Base-by-base conservation (phyloP, 1,140 invertebrate species). In the Littorina saxatilis region DNA sequence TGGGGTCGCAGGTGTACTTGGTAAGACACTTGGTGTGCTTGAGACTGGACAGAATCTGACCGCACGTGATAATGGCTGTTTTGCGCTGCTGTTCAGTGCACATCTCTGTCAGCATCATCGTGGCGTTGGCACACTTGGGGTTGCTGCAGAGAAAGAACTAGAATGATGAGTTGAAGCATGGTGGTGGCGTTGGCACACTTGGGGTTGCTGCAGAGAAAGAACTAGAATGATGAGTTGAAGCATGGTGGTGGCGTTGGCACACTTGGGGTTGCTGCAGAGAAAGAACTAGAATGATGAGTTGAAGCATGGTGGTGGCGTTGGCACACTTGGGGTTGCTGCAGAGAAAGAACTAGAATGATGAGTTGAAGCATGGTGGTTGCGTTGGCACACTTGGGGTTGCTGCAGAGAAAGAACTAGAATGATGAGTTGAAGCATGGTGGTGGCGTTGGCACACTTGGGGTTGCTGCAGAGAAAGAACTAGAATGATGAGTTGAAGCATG, bases 101-200 rank as follows among this genome's bases (percentile, higher is more conserved):
- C 5, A 0, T 29, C 1, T 27, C 29, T 2, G 61, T 63, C 61
- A 63, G 29, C 4, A 63, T 27, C 15, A n/a, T 4, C 0, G 61
- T 63, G 27, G 61, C 61, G 5, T 63, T 32, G 61, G 27, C 61
- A 63, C 61, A 63, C 29, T 63, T 63, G 1, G 61, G 61, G 61
- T 63, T 63, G 11, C 61, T 63, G 27, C 32, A 39, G 35, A n/a
- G 63, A 29, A 23, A 32, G 63, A 37, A 15, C 29, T 17, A 15
- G 39, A 4, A 13, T 20, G 32, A 32, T n/a, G n/a, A n/a, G n/a
- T n/a, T n/a, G n/a, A n/a, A n/a, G n/a, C n/a, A n/a, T n/a, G n/a
- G n/a, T n/a, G n/a, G 63, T 68, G 63, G 63, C 63, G 13, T 68
- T 39, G 63, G 35, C 63, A 68, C 63, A 68, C 35, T 68, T 68